Evolutionary conservation across 1,140 invertebrate species (phyloP), one percentile per base, ranked within the genome.

Genomic region (Drosophila nikananu): DNA sequence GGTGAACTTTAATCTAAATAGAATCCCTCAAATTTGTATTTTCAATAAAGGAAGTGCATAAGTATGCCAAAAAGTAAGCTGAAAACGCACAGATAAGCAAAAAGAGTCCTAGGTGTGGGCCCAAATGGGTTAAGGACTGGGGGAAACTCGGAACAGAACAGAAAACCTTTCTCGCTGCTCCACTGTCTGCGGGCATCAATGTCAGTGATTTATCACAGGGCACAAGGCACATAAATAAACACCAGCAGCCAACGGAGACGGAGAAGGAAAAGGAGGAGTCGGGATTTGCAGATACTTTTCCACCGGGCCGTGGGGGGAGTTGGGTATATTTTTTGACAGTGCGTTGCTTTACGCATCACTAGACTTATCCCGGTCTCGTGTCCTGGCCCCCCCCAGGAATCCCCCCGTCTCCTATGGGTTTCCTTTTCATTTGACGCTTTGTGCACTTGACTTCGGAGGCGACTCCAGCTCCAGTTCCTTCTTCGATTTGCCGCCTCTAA

Each of bases 361-460:
- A 83, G 77, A 89, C 82, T 77, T 83, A 89, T 80, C 63, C 76
- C 68, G 41, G 54, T 30, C 41, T 19, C 25, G 54, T 66, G n/a
- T 37, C 21, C 49, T 30, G 21, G 10, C 5, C 70, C 70, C 5
- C 70, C 70, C 13, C n/a, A 23, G 19, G 17, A 25, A 49, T 25
- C 15, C 19, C 37, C 48, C 46, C 15, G n/a, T n/a, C 12, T 48
- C 57, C 44, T 46, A 42, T 8, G 52, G 70, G 70, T 90, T 87
- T 87, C 86, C 81, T 87, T 87, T 87, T 87, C 84, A 87, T 87
- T 87, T 87, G 84, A 90, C 74, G 84, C 86, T 87, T 87, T 87
- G 84, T 90, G 84, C 84, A 87, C 84, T 87, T 87, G 84, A 87
- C 84, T 90, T 87, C 79, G 84, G 65, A 52, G 74, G 64, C 35